Conservation (phyloP, 2,888 invertebrate genomes). For the Troglohyphantes excavatus region DNA sequence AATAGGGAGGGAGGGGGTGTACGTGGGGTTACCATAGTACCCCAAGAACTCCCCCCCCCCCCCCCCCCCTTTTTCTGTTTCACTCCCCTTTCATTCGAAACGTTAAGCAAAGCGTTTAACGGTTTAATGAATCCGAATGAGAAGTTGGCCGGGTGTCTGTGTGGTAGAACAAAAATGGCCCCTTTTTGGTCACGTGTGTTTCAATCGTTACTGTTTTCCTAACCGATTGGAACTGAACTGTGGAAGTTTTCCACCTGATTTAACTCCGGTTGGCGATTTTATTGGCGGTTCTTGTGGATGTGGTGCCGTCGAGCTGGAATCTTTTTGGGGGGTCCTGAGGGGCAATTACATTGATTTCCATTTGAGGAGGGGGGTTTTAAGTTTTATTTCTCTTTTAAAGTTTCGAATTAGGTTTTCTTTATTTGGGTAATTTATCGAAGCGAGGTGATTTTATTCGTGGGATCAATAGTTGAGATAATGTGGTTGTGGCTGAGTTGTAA, state of each 20-base stretch:
- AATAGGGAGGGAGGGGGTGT: constrained; percentile 18
- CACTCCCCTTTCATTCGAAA: constrained; percentile 22
- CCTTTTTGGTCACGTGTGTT: neutral
- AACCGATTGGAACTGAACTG: constrained; percentile 21
- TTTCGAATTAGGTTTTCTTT: neutral
- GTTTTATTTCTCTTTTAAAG: neutral
- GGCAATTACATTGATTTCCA: neutral
- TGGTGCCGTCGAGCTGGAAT: neutral
- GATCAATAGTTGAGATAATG: neutral
- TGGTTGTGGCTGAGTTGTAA: too few relatives aligned
- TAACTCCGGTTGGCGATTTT: neutral
- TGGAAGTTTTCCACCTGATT: constrained; percentile 64
- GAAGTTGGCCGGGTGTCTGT: constrained; percentile 62
- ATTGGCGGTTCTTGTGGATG: neutral
- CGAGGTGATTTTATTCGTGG: neutral
- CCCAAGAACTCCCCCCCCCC: neutral
- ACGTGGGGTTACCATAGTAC: constrained; percentile 58
- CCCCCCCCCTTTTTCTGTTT: neutral
- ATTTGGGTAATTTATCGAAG: neutral
- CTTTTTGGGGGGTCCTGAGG: neutral
- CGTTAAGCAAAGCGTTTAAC: constrained; percentile 73
- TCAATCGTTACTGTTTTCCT: constrained; percentile 60
- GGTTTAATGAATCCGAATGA: constrained; percentile 77
- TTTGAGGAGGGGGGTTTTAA: neutral
- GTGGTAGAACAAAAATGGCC: constrained; percentile 58